Percentiles rank a stretch among this genome's conserved stretches.
phyloP scores from a whole-genome alignment of 2,113 vertebrate genomes.

The Empidonax alnorum region DNA sequence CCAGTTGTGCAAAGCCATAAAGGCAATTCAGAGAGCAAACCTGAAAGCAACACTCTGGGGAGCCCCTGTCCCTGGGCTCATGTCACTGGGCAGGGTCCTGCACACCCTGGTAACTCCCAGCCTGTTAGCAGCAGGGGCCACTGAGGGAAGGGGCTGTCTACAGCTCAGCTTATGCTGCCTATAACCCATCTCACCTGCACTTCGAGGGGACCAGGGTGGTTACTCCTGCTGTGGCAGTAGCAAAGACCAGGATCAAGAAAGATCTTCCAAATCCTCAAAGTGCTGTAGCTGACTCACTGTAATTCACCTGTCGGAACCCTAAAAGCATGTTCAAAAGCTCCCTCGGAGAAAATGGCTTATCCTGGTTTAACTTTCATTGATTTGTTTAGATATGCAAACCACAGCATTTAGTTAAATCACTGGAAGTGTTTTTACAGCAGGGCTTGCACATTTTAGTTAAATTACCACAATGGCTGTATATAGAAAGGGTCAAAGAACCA shows the following conservation, averaged over 20 bases:
- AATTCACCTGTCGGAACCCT: not conserved
- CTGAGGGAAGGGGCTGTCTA: not conserved
- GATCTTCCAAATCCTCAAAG: not conserved
- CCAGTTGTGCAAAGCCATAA: not conserved
- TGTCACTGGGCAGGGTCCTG: not conserved
- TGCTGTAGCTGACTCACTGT: not conserved
- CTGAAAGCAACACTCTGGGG: not conserved
- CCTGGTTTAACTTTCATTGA: not conserved
- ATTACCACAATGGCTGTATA: not conserved
- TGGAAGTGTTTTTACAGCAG: not conserved
- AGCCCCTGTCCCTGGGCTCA: not conserved
- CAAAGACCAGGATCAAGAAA: not conserved
- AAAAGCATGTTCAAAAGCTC: not conserved
- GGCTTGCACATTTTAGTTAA: not conserved
- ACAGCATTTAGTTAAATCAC: not conserved
- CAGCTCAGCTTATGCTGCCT: not conserved
- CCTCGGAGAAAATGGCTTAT: not conserved
- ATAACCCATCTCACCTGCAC: not conserved
- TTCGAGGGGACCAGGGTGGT: accelerated
- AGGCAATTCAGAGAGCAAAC: not conserved
- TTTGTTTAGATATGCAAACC: not conserved
- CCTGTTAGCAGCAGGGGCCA: not conserved
- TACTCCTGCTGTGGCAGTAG: not conserved
- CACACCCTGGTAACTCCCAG: not conserved
- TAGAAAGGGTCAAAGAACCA: not conserved